phyloP scores from a whole-genome alignment of 1,140 invertebrate species.

The Drosophila arawakana region DNA sequence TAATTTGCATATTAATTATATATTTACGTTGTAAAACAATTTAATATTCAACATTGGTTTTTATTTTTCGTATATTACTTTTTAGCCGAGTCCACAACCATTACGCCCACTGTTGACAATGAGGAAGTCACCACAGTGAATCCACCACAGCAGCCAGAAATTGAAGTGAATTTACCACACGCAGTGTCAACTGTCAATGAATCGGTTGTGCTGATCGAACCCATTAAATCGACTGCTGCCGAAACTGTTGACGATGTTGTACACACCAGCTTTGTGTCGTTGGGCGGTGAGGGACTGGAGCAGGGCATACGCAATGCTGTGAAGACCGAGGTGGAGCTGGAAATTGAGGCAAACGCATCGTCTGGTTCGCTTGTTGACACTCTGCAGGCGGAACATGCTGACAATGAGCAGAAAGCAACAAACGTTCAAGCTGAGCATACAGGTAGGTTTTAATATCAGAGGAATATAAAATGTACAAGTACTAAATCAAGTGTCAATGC shows the following conservation, averaged over 20 bases:
- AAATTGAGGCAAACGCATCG: slow-evolving; percentile 46
- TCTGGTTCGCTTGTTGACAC: slow-evolving; percentile 18
- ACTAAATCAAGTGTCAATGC: not conserved
- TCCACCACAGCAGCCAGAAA: slow-evolving; percentile 30
- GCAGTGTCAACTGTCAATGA: slow-evolving; percentile 6
- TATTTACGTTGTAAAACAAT: not conserved
- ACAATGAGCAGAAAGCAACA: slow-evolving; percentile 10
- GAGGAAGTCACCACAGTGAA: slow-evolving; percentile 41
- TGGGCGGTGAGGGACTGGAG: slow-evolving; percentile 54
- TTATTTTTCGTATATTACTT: slow-evolving; percentile 4
- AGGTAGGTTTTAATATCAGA: slow-evolving; percentile 11
- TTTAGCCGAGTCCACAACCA: slow-evolving; percentile 62
- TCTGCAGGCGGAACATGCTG: slow-evolving; percentile 23
- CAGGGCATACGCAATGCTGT: slow-evolving; percentile 70
- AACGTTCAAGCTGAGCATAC: slow-evolving; percentile 22
- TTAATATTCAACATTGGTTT: not conserved
- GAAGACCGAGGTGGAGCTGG: slow-evolving; percentile 66
- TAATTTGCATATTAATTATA: slow-evolving; percentile 7
- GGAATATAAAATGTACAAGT: not conserved
- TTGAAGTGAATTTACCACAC: slow-evolving; percentile 7
- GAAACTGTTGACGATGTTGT: slow-evolving; percentile 45
- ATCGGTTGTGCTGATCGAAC: slow-evolving; percentile 4
- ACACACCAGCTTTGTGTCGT: slow-evolving; percentile 46
- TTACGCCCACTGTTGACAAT: slow-evolving; percentile 14
- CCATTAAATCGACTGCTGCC: slow-evolving; percentile 10